Evolutionary conservation across 1,140 invertebrate species (phyloP).

Genomic region (Phthorimaea operculella): DNA sequence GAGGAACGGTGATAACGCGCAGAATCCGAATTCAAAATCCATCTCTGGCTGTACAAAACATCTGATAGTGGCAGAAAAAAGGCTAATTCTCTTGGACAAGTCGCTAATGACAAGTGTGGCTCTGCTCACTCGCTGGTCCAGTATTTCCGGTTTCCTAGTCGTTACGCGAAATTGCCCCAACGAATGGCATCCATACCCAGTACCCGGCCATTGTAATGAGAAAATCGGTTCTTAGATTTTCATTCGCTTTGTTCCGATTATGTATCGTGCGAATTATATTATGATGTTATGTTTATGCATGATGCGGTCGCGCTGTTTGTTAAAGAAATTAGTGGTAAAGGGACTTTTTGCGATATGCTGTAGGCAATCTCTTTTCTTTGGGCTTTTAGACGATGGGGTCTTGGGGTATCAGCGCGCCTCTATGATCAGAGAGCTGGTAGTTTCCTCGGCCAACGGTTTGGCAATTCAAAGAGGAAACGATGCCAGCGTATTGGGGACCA

Average conservation of each 20-base stretch:
- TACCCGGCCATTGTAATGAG: conserved; percentile 28
- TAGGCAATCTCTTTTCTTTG: neutral
- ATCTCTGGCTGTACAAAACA: neutral
- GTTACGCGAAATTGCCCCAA: conserved; percentile 40
- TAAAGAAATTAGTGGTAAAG: too few species aligned
- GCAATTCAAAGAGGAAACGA: too few species aligned
- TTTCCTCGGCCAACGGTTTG: too few species aligned
- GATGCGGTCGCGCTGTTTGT: too few species aligned
- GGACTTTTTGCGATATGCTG: too few species aligned
- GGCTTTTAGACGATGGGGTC: too few species aligned
- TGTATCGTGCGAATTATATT: conserved; percentile 10
- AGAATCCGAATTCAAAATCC: too few species aligned
- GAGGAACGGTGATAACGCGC: too few species aligned
- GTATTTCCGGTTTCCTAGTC: conserved; percentile 51
- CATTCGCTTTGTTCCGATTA: conserved; percentile 27
- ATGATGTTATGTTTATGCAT: conserved; percentile 1
- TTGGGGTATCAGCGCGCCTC: too few species aligned
- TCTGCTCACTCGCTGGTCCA: conserved; percentile 32
- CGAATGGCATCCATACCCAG: conserved; percentile 30
- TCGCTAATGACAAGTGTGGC: conserved; percentile 31
- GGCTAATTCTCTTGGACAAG: conserved; percentile 32
- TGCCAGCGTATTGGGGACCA: too few species aligned
- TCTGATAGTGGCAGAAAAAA: conserved; percentile 11
- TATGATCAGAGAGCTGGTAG: too few species aligned
- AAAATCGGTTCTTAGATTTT: conserved; percentile 33